Evolutionary conservation across 2,797 vertebrate species (phyloP), one percentile per base, ranked within the genome.

Genomic region (Zonotrichia albicollis): DNA sequence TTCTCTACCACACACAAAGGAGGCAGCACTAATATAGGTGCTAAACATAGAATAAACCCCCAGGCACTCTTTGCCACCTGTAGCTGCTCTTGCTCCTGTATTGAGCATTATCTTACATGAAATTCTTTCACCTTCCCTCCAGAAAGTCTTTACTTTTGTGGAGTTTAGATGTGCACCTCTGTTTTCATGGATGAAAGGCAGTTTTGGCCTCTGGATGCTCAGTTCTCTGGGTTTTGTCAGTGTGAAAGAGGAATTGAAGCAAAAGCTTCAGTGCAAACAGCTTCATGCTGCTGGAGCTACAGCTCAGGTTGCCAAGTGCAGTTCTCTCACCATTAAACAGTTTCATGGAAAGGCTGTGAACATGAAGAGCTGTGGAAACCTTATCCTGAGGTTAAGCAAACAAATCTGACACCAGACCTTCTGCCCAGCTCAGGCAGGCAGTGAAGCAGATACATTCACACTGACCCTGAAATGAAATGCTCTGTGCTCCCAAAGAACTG

Each of bases 351-450:
- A 54, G 51, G 64, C 27, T 3, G 30, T 42, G 71, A 84, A 76
- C 42, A 40, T 18, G 51, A 57, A 79, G 81, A 94, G 88, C 64
- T 74, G 6, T 10, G 65, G 89, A 96, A 96, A 94, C 74, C 85
- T 73, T 76, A 90, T 5, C 26, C 66, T 23, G 42, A 90, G 80
- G 71, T 91, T 91, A 93, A 93, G 60, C 71, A 93, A 94, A 94
- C 74, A 93, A 84, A 92, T 93, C 89, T 92, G 90, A 93, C 84
- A 91, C n/a, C 82, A 70, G 73, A 78, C 9, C 78, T 87, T 22
- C 54, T 60, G 84, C 43, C 58, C 87, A 73, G 87, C 54, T 85
- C 50, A 72, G n/a, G 54, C 78, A 80, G 84, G 72, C 2, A 1
- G 23, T 27, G 45, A 60, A 74, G 85, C 64, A 84, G 76, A 76